Evolutionary conservation across 2,888 invertebrate species (phyloP), one percentile per base, ranked within the genome.

Genomic region (Cerceris ruficornis): DNA sequence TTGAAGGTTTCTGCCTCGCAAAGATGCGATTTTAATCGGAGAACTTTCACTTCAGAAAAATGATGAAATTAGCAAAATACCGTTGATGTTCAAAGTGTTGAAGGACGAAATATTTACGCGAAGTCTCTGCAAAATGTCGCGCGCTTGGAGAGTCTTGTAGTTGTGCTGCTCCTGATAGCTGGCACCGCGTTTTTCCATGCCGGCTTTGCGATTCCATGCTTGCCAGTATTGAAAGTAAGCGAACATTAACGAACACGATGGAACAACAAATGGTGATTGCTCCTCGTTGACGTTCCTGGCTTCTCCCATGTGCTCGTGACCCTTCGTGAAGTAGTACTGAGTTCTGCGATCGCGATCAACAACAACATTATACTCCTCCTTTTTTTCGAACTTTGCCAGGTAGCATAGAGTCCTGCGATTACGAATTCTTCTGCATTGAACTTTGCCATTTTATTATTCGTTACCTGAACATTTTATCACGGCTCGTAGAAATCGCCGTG

Each of bases 101-200:
- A 15, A 0, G 13, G 43, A 6, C 15, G 9, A 5, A 46, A 11
- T 58, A 69, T 87, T 92, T 39, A 95, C 93, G 70, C 93, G 95
- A 59, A 95, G 92, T 71, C 95, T 92, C 80, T 94, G 93, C 43
- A 95, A 93, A 81, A 95, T 91, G 86, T 95, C 94, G 82, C 93
- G 91, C 42, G 87, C 88, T 70, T 92, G 91, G 58, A 89, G 84
- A 6, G 90, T 89, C 60, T 89, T 87, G 79, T 89, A 88, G 74
- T 89, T 92, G n/a, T 90, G 89, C 52, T 91, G 89, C 42, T 88
- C 87, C n/a, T 59, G 65, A 75, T 89, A 90, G 66, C 89, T 88
- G 28, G 86, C 82, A 54, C 88, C 85, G 67, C 90, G 78, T 79
- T 92, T 92, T 59, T 91, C 88, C 6, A 87, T 75, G 15, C 88